Percentiles rank a stretch among this genome's conserved stretches.
Evolutionary conservation across 2,888 invertebrate species (phyloP).

Genomic region (Xestia ashworthii): DNA sequence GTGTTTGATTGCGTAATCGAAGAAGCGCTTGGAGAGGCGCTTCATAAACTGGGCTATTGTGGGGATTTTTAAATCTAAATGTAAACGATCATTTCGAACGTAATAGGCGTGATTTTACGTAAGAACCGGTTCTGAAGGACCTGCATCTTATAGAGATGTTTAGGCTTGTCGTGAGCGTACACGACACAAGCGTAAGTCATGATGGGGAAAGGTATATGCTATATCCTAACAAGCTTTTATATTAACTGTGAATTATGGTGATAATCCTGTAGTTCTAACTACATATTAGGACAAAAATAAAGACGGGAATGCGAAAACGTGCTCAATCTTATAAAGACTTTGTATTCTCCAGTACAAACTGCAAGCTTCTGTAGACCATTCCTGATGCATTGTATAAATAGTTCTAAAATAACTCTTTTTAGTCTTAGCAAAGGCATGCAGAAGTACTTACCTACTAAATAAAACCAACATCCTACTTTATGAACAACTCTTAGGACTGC

Average conservation of each 20-base stretch:
- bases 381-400: conserved; percentile 47
- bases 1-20: too few relatives aligned
- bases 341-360: conserved; percentile 26
- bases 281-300: conserved; percentile 15
- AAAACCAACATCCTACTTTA: conserved; percentile 26
- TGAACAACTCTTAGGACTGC: conserved; percentile 1
- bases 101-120: too few relatives aligned
- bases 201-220: neutral
- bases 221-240: neutral
- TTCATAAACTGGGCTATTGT: too few relatives aligned
- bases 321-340: conserved; percentile 41
- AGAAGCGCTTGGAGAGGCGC: too few relatives aligned
- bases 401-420: conserved; percentile 35
- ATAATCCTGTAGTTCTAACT: conserved; percentile 5
- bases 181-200: too few relatives aligned
- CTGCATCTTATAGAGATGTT: too few relatives aligned
- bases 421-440: conserved; percentile 29
- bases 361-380: conserved; percentile 43
- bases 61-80: too few relatives aligned
- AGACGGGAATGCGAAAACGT: conserved; percentile 30
- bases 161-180: too few relatives aligned
- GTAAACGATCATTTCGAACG: too few relatives aligned
- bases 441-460: conserved; percentile 37
- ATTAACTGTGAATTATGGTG: conserved; percentile 1
- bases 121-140: too few relatives aligned